Evolutionary conservation across 2,888 invertebrate species (phyloP).

Genomic region (Bellardia bayeri): DNA sequence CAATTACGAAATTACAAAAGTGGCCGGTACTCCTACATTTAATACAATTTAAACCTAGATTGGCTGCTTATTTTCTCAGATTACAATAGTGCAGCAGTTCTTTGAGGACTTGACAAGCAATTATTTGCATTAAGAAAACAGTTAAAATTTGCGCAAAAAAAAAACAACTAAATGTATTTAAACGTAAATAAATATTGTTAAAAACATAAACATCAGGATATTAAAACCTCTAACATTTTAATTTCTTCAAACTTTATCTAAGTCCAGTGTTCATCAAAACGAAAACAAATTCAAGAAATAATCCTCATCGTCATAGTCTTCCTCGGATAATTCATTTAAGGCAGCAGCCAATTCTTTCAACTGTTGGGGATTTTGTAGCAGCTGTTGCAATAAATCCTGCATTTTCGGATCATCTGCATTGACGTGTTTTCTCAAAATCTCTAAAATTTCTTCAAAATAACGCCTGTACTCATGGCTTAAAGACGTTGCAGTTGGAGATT

Average conservation of each 20-base stretch:
- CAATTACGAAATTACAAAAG: too few relatives aligned
- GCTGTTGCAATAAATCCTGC: constrained; percentile 11
- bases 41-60: too few relatives aligned
- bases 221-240: background rate
- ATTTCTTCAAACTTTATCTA: background rate
- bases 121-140: too few relatives aligned
- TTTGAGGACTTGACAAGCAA: too few relatives aligned
- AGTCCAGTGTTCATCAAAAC: background rate
- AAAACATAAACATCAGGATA: too few relatives aligned
- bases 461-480: constrained; percentile 24
- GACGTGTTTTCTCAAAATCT: constrained; percentile 16
- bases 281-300: constrained; percentile 24
- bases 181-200: background rate
- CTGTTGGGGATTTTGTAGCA: constrained; percentile 9
- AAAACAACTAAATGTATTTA: background rate
- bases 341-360: constrained; percentile 28
- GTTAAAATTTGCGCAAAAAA: too few relatives aligned
- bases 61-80: too few relatives aligned
- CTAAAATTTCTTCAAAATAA: constrained; percentile 51
- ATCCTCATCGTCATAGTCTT: constrained; percentile 10
- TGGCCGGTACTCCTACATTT: too few relatives aligned
- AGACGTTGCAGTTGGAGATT: background rate
- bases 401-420: background rate
- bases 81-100: too few relatives aligned
- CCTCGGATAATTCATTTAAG: background rate